phyloP scores from a whole-genome alignment of 1,140 invertebrate species.

The Eubasilissa regina region DNA sequence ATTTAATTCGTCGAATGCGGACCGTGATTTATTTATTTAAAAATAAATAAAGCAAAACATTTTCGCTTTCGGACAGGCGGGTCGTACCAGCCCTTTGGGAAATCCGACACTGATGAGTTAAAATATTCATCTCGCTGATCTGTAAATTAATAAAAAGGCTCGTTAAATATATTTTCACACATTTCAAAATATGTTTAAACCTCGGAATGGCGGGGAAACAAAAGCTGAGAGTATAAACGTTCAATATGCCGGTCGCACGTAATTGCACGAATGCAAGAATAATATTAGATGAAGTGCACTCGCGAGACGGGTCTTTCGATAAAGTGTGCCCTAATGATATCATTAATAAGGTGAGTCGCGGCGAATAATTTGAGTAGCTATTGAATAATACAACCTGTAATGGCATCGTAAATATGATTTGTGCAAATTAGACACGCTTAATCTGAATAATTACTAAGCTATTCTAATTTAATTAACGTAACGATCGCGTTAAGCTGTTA shows the following conservation, averaged over 20 bases:
- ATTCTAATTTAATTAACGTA: constrained; percentile 21
- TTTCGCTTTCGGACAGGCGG: too few relatives aligned
- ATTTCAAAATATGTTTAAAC: too few relatives aligned
- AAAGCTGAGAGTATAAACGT: background rate
- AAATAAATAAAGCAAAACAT: too few relatives aligned
- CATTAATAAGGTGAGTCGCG: constrained; percentile 8
- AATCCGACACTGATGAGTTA: too few relatives aligned
- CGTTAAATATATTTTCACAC: too few relatives aligned
- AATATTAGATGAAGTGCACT: background rate
- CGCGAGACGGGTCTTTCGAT: constrained; percentile 2
- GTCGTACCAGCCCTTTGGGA: too few relatives aligned
- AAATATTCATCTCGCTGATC: too few relatives aligned
- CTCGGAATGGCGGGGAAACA: too few relatives aligned
- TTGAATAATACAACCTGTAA: constrained; percentile 14
- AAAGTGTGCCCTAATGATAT: constrained; percentile 25
- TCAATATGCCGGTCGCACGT: background rate
- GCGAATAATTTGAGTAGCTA: constrained; percentile 24
- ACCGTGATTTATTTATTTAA: too few relatives aligned
- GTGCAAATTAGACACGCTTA: constrained; percentile 17
- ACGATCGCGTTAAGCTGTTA: constrained; percentile 5
- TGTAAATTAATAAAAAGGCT: too few relatives aligned
- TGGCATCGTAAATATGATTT: constrained; percentile 27
- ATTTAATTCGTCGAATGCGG: too few relatives aligned
- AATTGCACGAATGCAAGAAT: constrained; percentile 2
- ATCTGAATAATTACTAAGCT: constrained; percentile 27